Conservation (phyloP, 2,113 vertebrate genomes). For the Morone chrysops region DNA sequence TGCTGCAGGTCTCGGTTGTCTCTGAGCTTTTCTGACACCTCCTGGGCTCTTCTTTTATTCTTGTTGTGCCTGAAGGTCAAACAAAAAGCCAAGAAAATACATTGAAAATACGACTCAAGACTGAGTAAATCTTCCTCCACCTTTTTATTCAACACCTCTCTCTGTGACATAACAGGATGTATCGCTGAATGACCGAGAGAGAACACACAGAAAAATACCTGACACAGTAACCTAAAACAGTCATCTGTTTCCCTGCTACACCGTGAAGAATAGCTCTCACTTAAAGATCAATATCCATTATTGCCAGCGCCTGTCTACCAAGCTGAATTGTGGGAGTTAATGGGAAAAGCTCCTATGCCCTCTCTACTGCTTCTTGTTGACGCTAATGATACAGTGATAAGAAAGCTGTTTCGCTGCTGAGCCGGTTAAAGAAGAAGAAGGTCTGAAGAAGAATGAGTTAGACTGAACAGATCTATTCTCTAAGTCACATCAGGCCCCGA, state of each 20-base stretch:
- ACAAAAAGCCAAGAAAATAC: conserved; percentile 30
- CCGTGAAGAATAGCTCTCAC: conserved; percentile 54
- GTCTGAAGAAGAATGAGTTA: not conserved
- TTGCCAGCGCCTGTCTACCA: conserved; percentile 65
- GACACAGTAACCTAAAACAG: conserved; percentile 41
- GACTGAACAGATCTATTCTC: conserved; percentile 11
- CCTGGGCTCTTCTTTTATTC: conserved; percentile 84
- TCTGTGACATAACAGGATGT: conserved; percentile 27
- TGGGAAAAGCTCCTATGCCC: conserved; percentile 60
- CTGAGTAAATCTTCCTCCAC: not conserved
- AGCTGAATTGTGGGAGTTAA: conserved; percentile 69
- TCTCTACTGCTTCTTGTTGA: conserved; percentile 48
- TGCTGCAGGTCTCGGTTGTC: conserved; percentile 93
- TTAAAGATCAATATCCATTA: conserved; percentile 82
- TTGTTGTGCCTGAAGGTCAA: conserved; percentile 82
- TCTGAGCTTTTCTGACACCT: conserved; percentile 84
- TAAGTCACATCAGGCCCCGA: not conserved
- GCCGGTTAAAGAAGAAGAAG: not conserved
- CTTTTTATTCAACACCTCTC: not conserved
- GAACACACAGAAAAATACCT: conserved; percentile 47
- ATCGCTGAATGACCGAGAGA: not conserved
- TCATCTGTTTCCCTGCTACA: conserved; percentile 38
- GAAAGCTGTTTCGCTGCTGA: conserved; percentile 48
- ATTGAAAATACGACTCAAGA: conserved; percentile 14
- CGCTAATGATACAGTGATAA: conserved; percentile 61